A percentile compares a stretch with the other conserved stretches of the same genome.
phyloP scores from a whole-genome alignment of 2,113 vertebrate genomes.

The Cyprinodon brontotheroides region DNA sequence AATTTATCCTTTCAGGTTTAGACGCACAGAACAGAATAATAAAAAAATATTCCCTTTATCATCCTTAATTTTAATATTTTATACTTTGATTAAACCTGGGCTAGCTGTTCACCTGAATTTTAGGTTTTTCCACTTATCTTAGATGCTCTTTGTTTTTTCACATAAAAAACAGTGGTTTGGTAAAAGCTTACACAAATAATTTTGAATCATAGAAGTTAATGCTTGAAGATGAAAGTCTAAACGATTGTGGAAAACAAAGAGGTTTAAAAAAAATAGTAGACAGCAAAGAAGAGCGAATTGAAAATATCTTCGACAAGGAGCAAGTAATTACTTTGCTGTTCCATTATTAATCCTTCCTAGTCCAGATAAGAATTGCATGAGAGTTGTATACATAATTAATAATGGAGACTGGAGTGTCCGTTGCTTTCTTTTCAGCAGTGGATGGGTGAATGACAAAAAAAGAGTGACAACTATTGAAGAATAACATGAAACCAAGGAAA shows the following conservation, averaged over 20 bases:
- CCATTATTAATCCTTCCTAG: slow-evolving; percentile 69
- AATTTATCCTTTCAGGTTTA: too few species aligned
- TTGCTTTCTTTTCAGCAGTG: slow-evolving; percentile 30
- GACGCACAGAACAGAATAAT: too few species aligned
- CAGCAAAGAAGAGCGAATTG: slow-evolving; percentile 40
- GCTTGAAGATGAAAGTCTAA: slow-evolving; percentile 2
- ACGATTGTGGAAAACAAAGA: neutral
- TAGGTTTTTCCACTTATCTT: too few species aligned
- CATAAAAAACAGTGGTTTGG: too few species aligned
- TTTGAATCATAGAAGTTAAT: slow-evolving; percentile 20
- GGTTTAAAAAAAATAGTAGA: slow-evolving; percentile 31
- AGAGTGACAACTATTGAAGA: neutral
- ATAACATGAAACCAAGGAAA: slow-evolving; percentile 10
- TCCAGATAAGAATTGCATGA: slow-evolving; percentile 67
- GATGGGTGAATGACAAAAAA: slow-evolving; percentile 13
- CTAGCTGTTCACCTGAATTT: too few species aligned
- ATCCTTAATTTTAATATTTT: too few species aligned
- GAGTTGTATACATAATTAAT: slow-evolving; percentile 76
- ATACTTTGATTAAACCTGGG: too few species aligned
- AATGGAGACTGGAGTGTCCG: slow-evolving; percentile 50
- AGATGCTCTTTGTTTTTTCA: too few species aligned
- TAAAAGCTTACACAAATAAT: slow-evolving; percentile 21
- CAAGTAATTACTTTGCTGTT: slow-evolving; percentile 71
- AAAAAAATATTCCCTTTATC: too few species aligned
- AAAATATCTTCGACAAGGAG: slow-evolving; percentile 64